Evolutionary conservation across 2,888 invertebrate genomes (phyloP), one percentile per base, ranked within the genome.

Genomic region (Oxycera nigricornis): DNA sequence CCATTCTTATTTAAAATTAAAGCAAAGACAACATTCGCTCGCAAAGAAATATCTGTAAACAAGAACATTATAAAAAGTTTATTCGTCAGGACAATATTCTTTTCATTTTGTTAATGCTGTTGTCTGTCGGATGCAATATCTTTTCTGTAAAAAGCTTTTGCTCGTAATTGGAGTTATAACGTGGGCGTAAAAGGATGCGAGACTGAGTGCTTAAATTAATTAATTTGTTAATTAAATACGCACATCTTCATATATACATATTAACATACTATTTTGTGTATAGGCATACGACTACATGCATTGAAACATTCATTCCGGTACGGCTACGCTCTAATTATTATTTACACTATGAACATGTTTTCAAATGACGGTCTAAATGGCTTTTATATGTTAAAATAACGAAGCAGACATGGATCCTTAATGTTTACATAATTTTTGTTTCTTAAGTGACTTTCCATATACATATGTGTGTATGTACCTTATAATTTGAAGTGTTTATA

Each of bases 341-440:
- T 59, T 59, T 59, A 59, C 59, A 59, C 28, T 59, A 59, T 59
- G 59, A 59, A 59, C 28, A 59, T 59, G 24, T 9, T 59, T 28
- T 59, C 30, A 20, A 30, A 59, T 24, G 59, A 22, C 30, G 9
- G 9, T 26, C 30, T 24, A 59, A 50, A 59, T 59, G 59, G 59
- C 11, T 26, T 59, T 59, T 59, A 22, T 30, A 28, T 59, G 59
- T 59, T 30, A 30, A 30, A 30, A 28, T 59, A 30, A 30, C 30
- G 28, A 30, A 11, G 59, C n/a, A 59, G n/a, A 30, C n/a, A 30
- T n/a, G 39, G 4, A 30, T 28, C 30, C 30, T 30, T 14, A 7
- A 55, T 17, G 24, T n/a, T n/a, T 22, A 55, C 20, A 55, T 55
- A 6, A 55, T 55, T 55, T 55, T 22, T 55, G 24, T 22, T 55